A percentile compares a stretch with the other conserved stretches of the same genome.
Evolutionary conservation across 2,113 vertebrate genomes (phyloP).

Genomic region (Fukomys damarensis): DNA sequence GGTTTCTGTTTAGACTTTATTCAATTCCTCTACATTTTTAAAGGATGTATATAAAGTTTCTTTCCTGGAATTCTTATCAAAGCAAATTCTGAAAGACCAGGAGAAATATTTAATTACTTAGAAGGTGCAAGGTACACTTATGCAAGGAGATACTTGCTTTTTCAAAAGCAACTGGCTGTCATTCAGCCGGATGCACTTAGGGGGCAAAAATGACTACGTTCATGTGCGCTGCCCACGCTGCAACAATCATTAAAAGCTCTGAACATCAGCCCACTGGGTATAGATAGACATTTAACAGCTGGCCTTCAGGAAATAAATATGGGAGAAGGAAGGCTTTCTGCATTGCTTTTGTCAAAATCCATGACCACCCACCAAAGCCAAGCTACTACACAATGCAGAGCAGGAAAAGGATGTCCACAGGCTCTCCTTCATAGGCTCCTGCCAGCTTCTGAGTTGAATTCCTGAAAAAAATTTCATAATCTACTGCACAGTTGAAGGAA

Average conservation of each 20-base stretch:
- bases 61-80: neutral
- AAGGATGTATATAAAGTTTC: neutral
- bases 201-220: neutral
- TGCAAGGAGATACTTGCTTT: neutral
- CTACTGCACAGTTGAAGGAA: neutral
- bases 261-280: neutral
- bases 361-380: neutral
- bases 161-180: neutral
- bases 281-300: neutral
- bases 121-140: neutral
- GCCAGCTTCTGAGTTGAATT: neutral
- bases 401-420: neutral
- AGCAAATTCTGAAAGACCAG: neutral
- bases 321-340: neutral
- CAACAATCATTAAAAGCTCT: neutral
- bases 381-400: neutral
- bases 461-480: neutral
- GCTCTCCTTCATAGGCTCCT: neutral
- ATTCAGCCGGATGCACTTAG: neutral
- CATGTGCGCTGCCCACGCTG: neutral
- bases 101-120: neutral
- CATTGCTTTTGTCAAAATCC: neutral
- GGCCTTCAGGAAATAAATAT: neutral
- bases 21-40: neutral
- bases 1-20: neutral